phyloP scores from a whole-genome alignment of 2,888 invertebrate genomes.

The Athrips mouffetella region DNA sequence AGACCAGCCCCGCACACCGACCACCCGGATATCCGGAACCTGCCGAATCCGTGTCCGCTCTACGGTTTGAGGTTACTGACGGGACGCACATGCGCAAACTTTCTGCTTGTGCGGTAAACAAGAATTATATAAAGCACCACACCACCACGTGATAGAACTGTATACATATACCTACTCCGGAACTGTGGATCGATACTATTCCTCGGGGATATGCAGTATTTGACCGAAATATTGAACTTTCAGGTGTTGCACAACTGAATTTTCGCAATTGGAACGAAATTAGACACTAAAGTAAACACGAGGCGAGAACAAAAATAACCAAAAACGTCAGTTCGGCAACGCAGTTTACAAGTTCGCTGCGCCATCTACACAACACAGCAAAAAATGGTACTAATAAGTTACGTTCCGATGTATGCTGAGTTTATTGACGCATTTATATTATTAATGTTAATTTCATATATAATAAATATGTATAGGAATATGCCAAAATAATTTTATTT shows the following conservation, averaged over 20 bases:
- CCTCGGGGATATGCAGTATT: conserved; percentile 41
- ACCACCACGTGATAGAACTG: conserved; percentile 79
- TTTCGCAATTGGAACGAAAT: conserved; percentile 72
- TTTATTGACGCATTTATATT: no score
- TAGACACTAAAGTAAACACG: conserved; percentile 79
- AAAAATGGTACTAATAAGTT: conserved; percentile 49
- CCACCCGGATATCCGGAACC: conserved; percentile 77
- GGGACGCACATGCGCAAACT: conserved; percentile 79
- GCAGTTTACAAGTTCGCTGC: conserved; percentile 73
- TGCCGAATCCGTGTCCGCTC: conserved; percentile 67
- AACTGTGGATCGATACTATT: conserved; percentile 69
- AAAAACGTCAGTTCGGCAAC: conserved; percentile 77
- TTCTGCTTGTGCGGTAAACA: conserved; percentile 77
- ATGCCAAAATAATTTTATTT: no score
- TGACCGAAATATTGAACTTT: conserved; percentile 56
- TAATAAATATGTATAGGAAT: no score
- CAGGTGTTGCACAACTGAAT: conserved; percentile 66
- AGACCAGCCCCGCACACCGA: conserved; percentile 47
- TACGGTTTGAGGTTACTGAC: conserved; percentile 77
- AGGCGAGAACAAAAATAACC: conserved; percentile 79
- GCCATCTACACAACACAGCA: conserved; percentile 70
- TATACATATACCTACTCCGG: conserved; percentile 73
- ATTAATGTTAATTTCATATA: no score
- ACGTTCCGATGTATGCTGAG: conserved; percentile 40
- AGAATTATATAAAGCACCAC: conserved; percentile 79